Conservation (phyloP, 64 coral and sea anemone genomes). For the Acropora yongei region DNA sequence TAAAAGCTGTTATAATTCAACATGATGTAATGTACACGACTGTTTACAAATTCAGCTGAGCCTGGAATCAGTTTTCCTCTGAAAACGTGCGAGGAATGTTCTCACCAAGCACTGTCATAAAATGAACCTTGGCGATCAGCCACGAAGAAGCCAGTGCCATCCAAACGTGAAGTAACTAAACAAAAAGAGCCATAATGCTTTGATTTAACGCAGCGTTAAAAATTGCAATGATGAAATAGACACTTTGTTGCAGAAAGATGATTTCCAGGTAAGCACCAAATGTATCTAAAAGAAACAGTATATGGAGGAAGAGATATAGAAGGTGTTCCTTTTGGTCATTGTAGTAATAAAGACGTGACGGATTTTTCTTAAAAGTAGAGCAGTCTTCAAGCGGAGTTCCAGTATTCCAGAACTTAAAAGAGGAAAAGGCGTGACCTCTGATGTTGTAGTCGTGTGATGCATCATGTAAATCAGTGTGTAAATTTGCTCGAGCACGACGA, state of each 20-base stretch:
- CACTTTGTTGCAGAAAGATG: conserved; percentile 2
- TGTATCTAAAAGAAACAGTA: too few species aligned
- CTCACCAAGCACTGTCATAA: conserved; percentile 21
- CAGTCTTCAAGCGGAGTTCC: neutral
- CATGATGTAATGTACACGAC: neutral
- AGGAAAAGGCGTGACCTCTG: neutral
- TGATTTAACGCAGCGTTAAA: neutral
- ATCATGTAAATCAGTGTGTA: conserved; percentile 17
- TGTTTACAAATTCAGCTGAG: neutral
- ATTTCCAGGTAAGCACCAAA: neutral
- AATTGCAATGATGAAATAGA: neutral
- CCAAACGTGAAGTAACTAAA: conserved; percentile 13
- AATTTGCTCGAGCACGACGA: neutral
- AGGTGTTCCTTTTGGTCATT: conserved; percentile 3
- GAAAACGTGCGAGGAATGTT: conserved; percentile 1
- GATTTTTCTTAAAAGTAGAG: neutral
- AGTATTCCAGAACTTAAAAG: conserved; percentile 2
- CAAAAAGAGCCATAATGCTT: neutral
- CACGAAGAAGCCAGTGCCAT: neutral
- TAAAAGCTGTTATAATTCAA: neutral
- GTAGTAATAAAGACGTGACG: neutral
- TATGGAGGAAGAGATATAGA: neutral
- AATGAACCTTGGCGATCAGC: neutral
- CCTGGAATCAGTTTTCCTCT: neutral
- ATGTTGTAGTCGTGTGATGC: neutral